Evolutionary conservation across 2,113 vertebrate genomes (phyloP).

Genomic region (Poecilia latipinna): DNA sequence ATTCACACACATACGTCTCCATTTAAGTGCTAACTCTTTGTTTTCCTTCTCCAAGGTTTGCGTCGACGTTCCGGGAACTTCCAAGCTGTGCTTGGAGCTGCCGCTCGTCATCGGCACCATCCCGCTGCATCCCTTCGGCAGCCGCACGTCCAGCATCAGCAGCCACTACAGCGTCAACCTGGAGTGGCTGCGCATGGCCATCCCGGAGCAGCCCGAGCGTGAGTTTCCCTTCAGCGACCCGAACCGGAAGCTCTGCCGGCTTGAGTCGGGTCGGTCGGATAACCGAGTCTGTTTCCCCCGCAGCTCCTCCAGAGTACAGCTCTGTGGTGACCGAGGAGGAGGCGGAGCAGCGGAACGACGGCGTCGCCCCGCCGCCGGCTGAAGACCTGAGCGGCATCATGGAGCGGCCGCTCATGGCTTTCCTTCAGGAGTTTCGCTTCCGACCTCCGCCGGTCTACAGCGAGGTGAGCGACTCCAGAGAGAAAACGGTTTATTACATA

Average conservation of each 20-base stretch:
- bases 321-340: slow-evolving; percentile 84
- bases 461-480: slow-evolving; percentile 80
- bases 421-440: slow-evolving; percentile 93
- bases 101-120: slow-evolving; percentile 95
- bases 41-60: slow-evolving; percentile 82
- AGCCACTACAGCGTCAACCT: slow-evolving; percentile 89
- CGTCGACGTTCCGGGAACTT: slow-evolving; percentile 91
- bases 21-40: background rate
- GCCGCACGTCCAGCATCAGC: slow-evolving; percentile 90
- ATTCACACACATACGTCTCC: background rate
- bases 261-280: slow-evolving; percentile 32
- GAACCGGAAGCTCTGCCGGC: slow-evolving; percentile 15
- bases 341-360: slow-evolving; percentile 52
- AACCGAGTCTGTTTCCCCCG: slow-evolving; percentile 17
- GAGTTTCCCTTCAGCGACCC: slow-evolving; percentile 53
- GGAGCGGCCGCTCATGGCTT: slow-evolving; percentile 87
- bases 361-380: slow-evolving; percentile 49
- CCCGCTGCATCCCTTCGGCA: slow-evolving; percentile 89
- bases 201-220: slow-evolving; percentile 90
- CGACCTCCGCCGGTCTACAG: slow-evolving; percentile 92
- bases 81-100: slow-evolving; percentile 93
- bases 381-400: slow-evolving; percentile 76
- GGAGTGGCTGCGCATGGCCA: slow-evolving; percentile 87
- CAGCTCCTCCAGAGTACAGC: slow-evolving; percentile 94
- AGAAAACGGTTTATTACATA: background rate